Percentiles rank a stretch among this genome's conserved stretches.
Conservation (phyloP, 2,888 invertebrate species). For the Eurytoma californica region DNA sequence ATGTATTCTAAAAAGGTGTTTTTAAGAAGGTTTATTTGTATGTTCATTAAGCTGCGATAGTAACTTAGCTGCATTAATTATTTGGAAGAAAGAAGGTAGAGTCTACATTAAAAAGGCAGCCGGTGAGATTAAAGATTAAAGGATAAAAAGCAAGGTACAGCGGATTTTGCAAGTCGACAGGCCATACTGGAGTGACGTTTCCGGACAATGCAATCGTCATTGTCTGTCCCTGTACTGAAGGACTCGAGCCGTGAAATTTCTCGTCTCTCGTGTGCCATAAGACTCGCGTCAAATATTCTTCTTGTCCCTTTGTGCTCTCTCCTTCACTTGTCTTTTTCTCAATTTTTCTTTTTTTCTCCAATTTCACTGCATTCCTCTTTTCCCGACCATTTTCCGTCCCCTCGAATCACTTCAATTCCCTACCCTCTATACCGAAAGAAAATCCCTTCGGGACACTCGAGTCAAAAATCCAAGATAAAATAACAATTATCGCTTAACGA, state of each 20-base stretch:
- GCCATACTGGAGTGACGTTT: background rate
- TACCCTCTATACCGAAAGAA: background rate
- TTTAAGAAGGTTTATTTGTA: too few relatives aligned
- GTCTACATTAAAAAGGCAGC: too few relatives aligned
- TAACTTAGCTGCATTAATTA: too few relatives aligned
- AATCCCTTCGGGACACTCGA: too few relatives aligned
- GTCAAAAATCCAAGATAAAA: too few relatives aligned
- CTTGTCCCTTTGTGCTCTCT: slow-evolving; percentile 10
- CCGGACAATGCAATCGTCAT: slow-evolving; percentile 40
- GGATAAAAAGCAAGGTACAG: background rate
- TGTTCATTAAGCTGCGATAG: too few relatives aligned
- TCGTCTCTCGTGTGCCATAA: slow-evolving; percentile 13
- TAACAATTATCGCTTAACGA: too few relatives aligned
- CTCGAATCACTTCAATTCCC: background rate
- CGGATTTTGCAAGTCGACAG: background rate
- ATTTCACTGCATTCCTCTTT: background rate
- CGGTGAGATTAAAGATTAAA: background rate
- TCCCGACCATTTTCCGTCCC: background rate
- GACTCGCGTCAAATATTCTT: slow-evolving; percentile 34
- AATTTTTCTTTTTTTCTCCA: slow-evolving; percentile 12
- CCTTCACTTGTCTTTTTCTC: slow-evolving; percentile 17
- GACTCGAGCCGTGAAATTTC: slow-evolving; percentile 26
- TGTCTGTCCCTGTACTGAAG: slow-evolving; percentile 30
- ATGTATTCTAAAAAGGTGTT: too few relatives aligned
- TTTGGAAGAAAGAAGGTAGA: background rate